phyloP scores from a whole-genome alignment of 2,113 vertebrate genomes.

The Eolophus roseicapilla region DNA sequence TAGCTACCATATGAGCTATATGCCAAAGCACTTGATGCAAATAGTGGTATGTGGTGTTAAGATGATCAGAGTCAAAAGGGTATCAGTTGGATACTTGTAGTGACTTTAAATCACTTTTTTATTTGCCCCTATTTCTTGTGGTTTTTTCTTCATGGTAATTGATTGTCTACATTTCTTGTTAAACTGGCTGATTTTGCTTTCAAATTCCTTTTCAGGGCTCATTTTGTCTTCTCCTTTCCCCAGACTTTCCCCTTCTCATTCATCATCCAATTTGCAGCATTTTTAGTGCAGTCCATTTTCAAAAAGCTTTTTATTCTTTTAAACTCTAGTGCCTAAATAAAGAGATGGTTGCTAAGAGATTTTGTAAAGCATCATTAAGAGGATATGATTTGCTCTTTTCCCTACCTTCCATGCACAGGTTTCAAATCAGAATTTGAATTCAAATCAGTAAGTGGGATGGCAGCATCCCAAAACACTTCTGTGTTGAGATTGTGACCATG shows the following conservation, averaged over 20 bases:
- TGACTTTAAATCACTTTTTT: not conserved
- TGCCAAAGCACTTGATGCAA: not conserved
- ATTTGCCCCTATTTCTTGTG: not conserved
- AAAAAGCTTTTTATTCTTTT: slow-evolving; percentile 42
- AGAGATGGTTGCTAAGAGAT: slow-evolving; percentile 80
- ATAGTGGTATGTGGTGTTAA: not conserved
- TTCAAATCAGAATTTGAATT: slow-evolving; percentile 5
- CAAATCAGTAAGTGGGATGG: slow-evolving; percentile 61
- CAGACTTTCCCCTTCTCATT: not conserved
- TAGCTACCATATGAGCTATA: not conserved
- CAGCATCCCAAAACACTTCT: slow-evolving; percentile 32
- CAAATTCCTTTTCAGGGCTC: not conserved
- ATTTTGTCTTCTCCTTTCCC: not conserved
- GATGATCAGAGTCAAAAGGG: not conserved
- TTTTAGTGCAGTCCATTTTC: slow-evolving; percentile 3
- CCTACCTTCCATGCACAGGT: slow-evolving; percentile 57
- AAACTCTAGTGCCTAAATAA: slow-evolving; percentile 73
- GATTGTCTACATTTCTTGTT: not conserved
- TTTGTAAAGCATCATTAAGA: slow-evolving; percentile 39
- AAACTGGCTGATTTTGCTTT: not conserved
- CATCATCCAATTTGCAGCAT: not conserved
- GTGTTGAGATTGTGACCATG: slow-evolving; percentile 12
- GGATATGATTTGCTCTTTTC: slow-evolving; percentile 64
- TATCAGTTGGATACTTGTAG: not conserved
- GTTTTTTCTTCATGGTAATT: not conserved